Conservation (phyloP, 2,888 invertebrate species). For the Serripes groenlandicus region DNA sequence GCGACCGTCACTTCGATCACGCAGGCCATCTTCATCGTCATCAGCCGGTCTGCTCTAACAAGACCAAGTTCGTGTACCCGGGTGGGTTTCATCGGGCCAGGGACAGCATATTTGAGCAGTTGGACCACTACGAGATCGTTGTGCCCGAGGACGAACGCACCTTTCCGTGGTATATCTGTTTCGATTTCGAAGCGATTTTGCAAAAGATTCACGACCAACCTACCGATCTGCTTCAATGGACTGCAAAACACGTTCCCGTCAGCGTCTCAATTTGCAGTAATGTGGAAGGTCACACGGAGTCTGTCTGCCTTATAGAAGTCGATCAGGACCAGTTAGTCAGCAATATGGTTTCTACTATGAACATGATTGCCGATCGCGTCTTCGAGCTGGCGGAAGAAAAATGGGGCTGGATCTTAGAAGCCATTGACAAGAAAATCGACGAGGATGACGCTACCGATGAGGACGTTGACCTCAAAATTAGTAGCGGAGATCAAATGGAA, state of each 20-base stretch:
- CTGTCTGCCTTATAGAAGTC: conserved; percentile 35
- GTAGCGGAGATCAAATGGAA: not conserved
- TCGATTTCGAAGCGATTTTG: conserved; percentile 47
- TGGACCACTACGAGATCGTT: conserved; percentile 39
- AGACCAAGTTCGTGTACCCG: conserved; percentile 52
- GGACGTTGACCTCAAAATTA: not conserved
- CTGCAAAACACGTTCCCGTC: conserved; percentile 37
- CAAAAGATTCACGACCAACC: conserved; percentile 29
- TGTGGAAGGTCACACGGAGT: conserved; percentile 37
- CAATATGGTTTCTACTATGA: conserved; percentile 30
- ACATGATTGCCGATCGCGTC: conserved; percentile 22
- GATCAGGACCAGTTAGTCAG: conserved; percentile 35
- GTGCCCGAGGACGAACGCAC: conserved; percentile 36
- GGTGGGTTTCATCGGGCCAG: conserved; percentile 37
- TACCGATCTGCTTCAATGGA: conserved; percentile 33
- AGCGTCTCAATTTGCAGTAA: conserved; percentile 51
- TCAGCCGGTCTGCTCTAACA: no score
- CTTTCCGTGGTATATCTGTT: conserved; percentile 42
- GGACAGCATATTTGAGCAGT: conserved; percentile 40
- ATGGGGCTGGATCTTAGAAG: conserved; percentile 7
- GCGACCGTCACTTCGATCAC: no score
- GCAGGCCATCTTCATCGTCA: no score
- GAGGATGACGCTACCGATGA: not conserved
- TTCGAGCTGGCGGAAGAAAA: conserved; percentile 36
- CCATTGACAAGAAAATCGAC: conserved; percentile 1